Conservation (phyloP, 2,113 vertebrate species). For the Cyanoderma ruficeps region DNA sequence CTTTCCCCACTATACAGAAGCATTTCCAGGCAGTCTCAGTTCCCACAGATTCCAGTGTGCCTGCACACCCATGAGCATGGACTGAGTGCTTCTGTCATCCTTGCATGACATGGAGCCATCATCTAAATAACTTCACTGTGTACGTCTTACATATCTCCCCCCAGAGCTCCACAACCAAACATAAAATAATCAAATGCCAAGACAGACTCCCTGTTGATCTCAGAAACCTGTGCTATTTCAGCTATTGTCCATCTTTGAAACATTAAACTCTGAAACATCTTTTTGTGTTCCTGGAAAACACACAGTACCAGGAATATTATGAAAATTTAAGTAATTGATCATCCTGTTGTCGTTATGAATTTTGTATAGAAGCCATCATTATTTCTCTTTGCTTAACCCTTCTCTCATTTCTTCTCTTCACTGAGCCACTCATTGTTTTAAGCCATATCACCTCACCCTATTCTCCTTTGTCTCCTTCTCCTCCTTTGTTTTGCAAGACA, state of each 20-base stretch:
- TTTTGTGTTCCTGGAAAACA: background rate
- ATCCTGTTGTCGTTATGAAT: background rate
- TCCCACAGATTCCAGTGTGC: background rate
- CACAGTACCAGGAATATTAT: fast-evolving
- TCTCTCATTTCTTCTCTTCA: background rate
- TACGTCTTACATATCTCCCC: background rate
- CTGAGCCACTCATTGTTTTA: background rate
- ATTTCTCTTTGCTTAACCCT: background rate
- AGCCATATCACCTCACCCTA: background rate
- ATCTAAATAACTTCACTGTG: background rate
- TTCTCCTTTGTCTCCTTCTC: fast-evolving
- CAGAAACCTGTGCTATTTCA: background rate
- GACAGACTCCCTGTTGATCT: background rate
- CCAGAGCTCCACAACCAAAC: background rate
- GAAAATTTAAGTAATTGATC: background rate
- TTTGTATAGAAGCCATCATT: background rate
- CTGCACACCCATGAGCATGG: background rate
- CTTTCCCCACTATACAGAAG: background rate
- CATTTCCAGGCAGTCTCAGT: background rate
- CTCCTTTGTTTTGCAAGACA: background rate
- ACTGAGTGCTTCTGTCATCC: background rate
- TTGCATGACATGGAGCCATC: background rate
- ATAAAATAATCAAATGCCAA: background rate
- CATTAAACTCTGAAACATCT: background rate
- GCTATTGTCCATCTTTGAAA: background rate